Conservation (phyloP, 2,888 invertebrate genomes). For the Eremobia ochroleuca region DNA sequence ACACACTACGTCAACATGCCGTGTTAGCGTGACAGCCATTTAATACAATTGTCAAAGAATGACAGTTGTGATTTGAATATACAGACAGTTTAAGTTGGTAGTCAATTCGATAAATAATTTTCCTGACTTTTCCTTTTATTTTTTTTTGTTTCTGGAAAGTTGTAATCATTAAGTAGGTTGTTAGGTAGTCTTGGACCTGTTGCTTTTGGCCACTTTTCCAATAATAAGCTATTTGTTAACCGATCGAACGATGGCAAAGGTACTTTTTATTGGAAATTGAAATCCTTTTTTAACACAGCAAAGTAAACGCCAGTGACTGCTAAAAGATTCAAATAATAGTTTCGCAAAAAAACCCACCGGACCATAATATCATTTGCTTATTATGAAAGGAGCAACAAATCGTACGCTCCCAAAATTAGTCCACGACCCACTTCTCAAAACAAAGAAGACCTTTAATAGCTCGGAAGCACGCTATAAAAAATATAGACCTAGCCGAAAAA, state of each 20-base stretch:
- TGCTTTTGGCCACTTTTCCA: not conserved
- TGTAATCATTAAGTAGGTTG: not conserved
- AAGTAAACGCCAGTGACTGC: not conserved
- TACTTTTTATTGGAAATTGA: not conserved
- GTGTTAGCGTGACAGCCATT: not conserved
- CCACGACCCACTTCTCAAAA: slow-evolving; percentile 18
- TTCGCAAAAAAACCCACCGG: not conserved
- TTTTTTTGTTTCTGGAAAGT: not conserved
- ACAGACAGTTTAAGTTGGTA: not conserved
- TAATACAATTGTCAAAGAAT: not conserved
- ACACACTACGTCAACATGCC: not conserved
- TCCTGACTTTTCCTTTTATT: no score
- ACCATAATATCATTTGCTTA: not conserved
- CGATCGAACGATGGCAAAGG: not conserved
- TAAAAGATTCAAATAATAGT: not conserved
- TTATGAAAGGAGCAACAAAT: not conserved
- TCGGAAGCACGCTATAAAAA: slow-evolving; percentile 44
- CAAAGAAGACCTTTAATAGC: slow-evolving; percentile 30
- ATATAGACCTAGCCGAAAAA: slow-evolving; percentile 23
- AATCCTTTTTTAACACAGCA: not conserved
- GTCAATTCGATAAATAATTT: not conserved
- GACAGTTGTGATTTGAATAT: not conserved
- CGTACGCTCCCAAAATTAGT: slow-evolving; percentile 30
- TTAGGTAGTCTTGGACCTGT: no score
- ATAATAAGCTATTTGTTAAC: not conserved